A percentile compares a stretch with the other conserved stretches of the same genome.
phyloP scores from a whole-genome alignment of 2,888 invertebrate species.

The Pasiphila rectangulata region DNA sequence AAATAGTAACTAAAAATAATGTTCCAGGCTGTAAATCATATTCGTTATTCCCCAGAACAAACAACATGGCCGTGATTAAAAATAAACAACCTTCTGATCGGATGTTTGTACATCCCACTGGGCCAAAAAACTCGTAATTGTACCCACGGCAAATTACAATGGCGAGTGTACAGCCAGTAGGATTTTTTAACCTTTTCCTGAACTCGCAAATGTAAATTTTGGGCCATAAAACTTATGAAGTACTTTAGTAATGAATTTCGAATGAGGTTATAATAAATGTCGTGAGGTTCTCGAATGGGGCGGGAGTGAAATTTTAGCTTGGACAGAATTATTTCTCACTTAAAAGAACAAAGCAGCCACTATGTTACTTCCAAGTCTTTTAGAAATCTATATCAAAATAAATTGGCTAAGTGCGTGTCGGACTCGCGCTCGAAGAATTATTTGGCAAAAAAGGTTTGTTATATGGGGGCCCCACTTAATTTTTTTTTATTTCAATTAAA shows the following conservation, averaged over 20 bases:
- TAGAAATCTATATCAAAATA: no score
- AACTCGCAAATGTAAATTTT: slow-evolving; percentile 26
- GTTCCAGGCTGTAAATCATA: background rate
- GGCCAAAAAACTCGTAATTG: background rate
- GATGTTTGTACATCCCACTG: background rate
- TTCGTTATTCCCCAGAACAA: background rate
- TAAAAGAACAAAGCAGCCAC: no score
- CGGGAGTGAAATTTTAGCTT: background rate
- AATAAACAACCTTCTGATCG: background rate
- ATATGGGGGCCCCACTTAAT: no score
- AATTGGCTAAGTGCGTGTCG: no score
- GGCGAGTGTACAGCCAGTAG: background rate
- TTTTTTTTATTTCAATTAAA: no score
- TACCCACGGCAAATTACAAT: background rate
- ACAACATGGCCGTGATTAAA: background rate
- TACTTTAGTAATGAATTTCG: slow-evolving; percentile 28
- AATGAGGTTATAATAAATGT: slow-evolving; percentile 24
- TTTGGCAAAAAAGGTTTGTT: no score
- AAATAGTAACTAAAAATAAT: no score
- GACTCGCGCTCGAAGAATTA: no score
- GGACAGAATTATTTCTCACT: background rate
- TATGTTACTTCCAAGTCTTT: no score
- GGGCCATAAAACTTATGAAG: slow-evolving; percentile 29
- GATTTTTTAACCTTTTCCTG: slow-evolving; percentile 17
- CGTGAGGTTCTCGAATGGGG: slow-evolving; percentile 1